Percentiles rank a stretch among this genome's conserved stretches.
Evolutionary conservation across 2,888 invertebrate genomes (phyloP).

Genomic region (Harpagoxenus sublaevis): DNA sequence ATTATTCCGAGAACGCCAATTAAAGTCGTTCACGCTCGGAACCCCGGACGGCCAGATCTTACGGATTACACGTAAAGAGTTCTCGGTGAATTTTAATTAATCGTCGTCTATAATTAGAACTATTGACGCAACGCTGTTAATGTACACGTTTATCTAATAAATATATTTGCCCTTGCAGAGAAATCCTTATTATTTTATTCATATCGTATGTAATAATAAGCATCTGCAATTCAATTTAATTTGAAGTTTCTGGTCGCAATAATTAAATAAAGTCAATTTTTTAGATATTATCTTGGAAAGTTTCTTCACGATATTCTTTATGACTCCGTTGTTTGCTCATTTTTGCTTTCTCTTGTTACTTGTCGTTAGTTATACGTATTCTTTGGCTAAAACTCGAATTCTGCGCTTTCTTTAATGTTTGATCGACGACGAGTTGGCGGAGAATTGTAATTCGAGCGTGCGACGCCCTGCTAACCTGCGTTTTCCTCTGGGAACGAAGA

Average conservation of each 20-base stretch:
- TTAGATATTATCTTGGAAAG: not conserved
- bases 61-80: conserved; percentile 59
- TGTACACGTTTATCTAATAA: not conserved
- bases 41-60: conserved; percentile 59
- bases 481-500: conserved; percentile 36
- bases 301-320: not conserved
- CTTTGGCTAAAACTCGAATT: not conserved
- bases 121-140: not conserved
- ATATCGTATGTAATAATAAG: not conserved
- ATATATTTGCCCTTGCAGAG: not conserved
- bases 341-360: too few species aligned
- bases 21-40: conserved; percentile 72
- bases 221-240: not conserved
- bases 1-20: conserved; percentile 69
- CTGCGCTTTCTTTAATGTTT: not conserved
- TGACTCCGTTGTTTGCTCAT: not conserved
- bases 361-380: not conserved
- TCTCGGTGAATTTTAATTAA: conserved; percentile 70
- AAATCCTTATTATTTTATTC: not conserved
- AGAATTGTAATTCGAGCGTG: conserved; percentile 34
- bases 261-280: not conserved
- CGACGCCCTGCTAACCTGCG: conserved; percentile 37
- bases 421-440: conserved; percentile 4
- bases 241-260: not conserved
- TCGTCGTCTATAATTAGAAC: conserved; percentile 56